Evolutionary conservation across 2,113 vertebrate genomes (phyloP), one percentile per base, ranked within the genome.

Genomic region (Epinephelus lanceolatus): DNA sequence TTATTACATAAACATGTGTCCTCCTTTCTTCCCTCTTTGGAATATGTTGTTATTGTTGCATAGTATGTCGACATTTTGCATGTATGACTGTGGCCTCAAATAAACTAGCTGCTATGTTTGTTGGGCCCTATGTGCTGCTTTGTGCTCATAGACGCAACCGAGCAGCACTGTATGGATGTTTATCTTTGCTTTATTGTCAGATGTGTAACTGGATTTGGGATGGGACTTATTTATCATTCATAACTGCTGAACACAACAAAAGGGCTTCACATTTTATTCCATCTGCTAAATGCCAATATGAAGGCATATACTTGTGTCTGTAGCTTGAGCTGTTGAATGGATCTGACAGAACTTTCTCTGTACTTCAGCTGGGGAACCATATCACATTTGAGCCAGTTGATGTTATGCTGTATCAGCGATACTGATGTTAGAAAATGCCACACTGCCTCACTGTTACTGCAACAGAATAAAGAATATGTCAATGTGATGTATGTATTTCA

Each of bases 371-470:
- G 67, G 55, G 60, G 60, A 51, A 47, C 1, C 21, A 65, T 33
- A 37, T 79, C 51, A 19, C 66, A 62, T 65, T 61, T 53, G 67
- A 87, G 70, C 71, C 21, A 10, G 69, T 27, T 70, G 75, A 71
- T 61, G 73, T 83, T 74, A 66, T 83, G 89, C 66, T 85, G 81
- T 79, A 81, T 85, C 80, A 83, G 82, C 73, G 62, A 85, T 72
- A 40, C 52, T 68, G 80, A 86, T 78, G 63, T 37, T 87, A 74
- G 75, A 83, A 91, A 86, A 87, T 61, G 76, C 88, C 88, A 79
- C 86, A 86, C 90, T 89, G 84, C 88, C 90, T 92, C 88, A 82
- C 80, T 90, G 83, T 83, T 90, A 74, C 49, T 81, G 70, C 79
- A 89, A 89, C 79, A 81, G 86, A 88, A 72, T 57, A 72, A 87